Evolutionary conservation across 2,113 vertebrate species (phyloP).

Genomic region (Nibea coibor): DNA sequence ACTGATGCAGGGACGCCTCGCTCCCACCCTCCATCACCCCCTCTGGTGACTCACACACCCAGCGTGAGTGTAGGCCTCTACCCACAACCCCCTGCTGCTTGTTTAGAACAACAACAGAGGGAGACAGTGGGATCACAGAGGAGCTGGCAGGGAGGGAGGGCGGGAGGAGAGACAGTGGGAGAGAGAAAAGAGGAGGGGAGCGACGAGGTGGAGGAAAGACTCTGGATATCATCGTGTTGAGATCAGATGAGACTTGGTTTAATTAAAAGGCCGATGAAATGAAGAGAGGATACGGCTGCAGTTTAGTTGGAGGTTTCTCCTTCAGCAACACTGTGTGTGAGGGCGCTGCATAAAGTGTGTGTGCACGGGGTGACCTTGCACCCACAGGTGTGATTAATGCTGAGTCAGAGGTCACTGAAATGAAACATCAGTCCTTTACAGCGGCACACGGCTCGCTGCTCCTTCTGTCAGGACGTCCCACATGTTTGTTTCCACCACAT

Average conservation of each 20-base stretch:
- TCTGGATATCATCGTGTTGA: conserved; percentile 22
- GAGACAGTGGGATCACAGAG: conserved; percentile 72
- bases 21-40: conserved; percentile 28
- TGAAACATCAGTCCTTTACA: not conserved
- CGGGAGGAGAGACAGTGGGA: conserved; percentile 60
- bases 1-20: conserved; percentile 9
- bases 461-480: not conserved
- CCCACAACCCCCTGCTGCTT: conserved; percentile 82
- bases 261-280: not conserved
- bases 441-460: too few species aligned
- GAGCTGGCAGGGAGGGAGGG: conserved; percentile 57
- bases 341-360: not conserved
- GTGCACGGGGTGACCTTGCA: not conserved
- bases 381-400: conserved; percentile 10
- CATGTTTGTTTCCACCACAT: not conserved
- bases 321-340: not conserved
- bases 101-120: conserved; percentile 81
- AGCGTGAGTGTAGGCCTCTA: conserved; percentile 72
- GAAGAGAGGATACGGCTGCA: not conserved
- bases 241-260: not conserved
- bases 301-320: not conserved
- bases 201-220: conserved; percentile 29
- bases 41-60: conserved; percentile 71
- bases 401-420: not conserved
- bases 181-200: conserved; percentile 56